Evolutionary conservation across 2,888 invertebrate genomes (phyloP), one percentile per base, ranked within the genome.

Genomic region (Cetonia aurata): DNA sequence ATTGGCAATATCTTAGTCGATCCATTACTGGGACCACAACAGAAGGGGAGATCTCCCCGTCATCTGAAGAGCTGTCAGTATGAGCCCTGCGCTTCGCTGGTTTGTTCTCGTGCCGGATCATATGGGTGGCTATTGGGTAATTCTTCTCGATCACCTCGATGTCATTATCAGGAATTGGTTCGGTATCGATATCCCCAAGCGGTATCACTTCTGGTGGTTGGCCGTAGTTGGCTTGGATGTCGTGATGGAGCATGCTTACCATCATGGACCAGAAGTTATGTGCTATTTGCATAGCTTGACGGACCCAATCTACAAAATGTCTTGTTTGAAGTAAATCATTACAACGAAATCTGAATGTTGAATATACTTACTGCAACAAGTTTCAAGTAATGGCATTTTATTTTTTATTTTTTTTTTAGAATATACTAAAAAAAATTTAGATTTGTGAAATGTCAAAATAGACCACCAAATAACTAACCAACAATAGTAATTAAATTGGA

Each of bases 201-300:
- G 13, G 25, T n/a, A 48, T 60, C 6, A 60, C 12, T 3, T 44
- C 31, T 13, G 60, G 60, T 31, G 33, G 46, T 13, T 31, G 6
- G n/a, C 48, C 60, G n/a, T 46, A 60, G 3, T 41, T 60, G 19
- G 31, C 12, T 60, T 46, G 46, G 31, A 46, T 46, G 25, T 60
- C 60, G 44, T 48, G 48, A 8, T 31, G 10, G 3, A 60, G 9
- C 60, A 48, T 48, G 25, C 25, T 48, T 15, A 48, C 9, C 33
- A 60, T 48, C 33, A 60, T 31, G 12, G 46, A 46, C 60, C 48
- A 60, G 13, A 60, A 48, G n/a, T 3, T 10, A 13, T 48, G 46
- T 6, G 33, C 31, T 3, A 13, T 2, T 15, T 48, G 46, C 48
- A 60, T 19, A n/a, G 13, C 2, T 25, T 10, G 13, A 25, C 13